phyloP scores from a whole-genome alignment of 2,797 vertebrate genomes.

The Adelosebastes latens region DNA sequence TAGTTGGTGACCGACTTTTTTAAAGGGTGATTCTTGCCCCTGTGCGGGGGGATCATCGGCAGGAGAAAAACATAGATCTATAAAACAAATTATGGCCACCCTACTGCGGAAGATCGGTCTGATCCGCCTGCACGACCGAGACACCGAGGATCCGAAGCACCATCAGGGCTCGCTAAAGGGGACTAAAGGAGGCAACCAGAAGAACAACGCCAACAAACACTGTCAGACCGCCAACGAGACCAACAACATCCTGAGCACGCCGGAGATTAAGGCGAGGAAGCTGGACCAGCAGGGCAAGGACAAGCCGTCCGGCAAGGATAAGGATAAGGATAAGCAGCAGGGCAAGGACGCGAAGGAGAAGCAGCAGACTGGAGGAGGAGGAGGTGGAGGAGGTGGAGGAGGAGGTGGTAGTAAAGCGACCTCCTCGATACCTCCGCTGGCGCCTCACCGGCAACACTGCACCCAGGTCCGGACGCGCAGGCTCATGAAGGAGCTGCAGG shows the following conservation, averaged over 20 bases:
- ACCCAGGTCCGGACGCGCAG: slow-evolving; percentile 96
- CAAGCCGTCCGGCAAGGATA: slow-evolving; percentile 82
- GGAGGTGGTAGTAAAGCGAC: slow-evolving; percentile 80
- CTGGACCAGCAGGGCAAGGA: slow-evolving; percentile 88
- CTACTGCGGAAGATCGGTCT: slow-evolving; percentile 98
- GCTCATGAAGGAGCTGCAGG: slow-evolving; percentile 99
- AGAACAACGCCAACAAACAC: slow-evolving; percentile 91
- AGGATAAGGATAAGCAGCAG: slow-evolving; percentile 52
- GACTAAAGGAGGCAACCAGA: slow-evolving; percentile 90
- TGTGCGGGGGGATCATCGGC: slow-evolving; percentile 67
- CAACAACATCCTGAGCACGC: slow-evolving; percentile 87
- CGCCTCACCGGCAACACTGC: slow-evolving; percentile 93
- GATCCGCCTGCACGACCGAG: slow-evolving; percentile 97
- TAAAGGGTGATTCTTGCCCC: slow-evolving; percentile 70
- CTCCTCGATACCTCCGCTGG: slow-evolving; percentile 84
- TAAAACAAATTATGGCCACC: slow-evolving; percentile 89
- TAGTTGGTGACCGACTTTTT: slow-evolving; percentile 14
- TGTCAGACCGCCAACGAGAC: slow-evolving; percentile 85
- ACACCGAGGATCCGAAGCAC: slow-evolving; percentile 98
- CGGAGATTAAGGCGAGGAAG: slow-evolving; percentile 89
- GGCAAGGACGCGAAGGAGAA: slow-evolving; percentile 85
- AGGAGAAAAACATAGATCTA: slow-evolving; percentile 42
- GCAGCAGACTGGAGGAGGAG: slow-evolving; percentile 73
- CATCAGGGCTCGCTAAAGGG: slow-evolving; percentile 93
- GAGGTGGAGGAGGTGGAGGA: slow-evolving; percentile 6